Evolutionary conservation across 1,140 invertebrate genomes (phyloP).

Genomic region (Tetraneura akinire): DNA sequence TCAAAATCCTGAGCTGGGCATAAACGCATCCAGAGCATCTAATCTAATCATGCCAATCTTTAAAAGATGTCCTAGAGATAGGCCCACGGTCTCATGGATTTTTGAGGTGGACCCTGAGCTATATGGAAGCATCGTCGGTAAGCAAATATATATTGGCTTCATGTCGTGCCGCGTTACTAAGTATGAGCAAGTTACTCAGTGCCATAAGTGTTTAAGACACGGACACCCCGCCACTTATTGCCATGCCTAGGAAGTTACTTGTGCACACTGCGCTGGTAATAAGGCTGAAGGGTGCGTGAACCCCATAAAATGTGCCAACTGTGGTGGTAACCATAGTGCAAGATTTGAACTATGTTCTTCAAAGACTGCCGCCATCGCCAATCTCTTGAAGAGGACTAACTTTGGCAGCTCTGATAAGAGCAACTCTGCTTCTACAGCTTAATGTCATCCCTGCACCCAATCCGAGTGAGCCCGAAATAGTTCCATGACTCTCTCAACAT

Average conservation of each 20-base stretch:
- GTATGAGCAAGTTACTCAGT: neutral
- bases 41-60: no score
- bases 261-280: neutral
- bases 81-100: neutral
- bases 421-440: no score
- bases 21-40: no score
- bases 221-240: neutral
- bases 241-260: neutral
- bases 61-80: neutral
- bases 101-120: neutral
- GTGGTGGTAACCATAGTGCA: neutral
- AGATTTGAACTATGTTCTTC: neutral
- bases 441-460: no score
- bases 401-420: neutral
- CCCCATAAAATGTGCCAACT: neutral
- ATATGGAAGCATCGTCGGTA: no score
- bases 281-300: neutral
- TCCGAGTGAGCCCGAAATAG: no score
- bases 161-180: neutral
- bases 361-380: accelerated
- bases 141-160: neutral
- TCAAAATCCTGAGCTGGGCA: no score
- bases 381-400: neutral
- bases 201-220: neutral
- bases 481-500: accelerated